These are phyloP conservation scores for Lasioglossum villosulum DNA, from an alignment of 2,888 invertebrate genomes.

Conservation along the genomic window DNA sequence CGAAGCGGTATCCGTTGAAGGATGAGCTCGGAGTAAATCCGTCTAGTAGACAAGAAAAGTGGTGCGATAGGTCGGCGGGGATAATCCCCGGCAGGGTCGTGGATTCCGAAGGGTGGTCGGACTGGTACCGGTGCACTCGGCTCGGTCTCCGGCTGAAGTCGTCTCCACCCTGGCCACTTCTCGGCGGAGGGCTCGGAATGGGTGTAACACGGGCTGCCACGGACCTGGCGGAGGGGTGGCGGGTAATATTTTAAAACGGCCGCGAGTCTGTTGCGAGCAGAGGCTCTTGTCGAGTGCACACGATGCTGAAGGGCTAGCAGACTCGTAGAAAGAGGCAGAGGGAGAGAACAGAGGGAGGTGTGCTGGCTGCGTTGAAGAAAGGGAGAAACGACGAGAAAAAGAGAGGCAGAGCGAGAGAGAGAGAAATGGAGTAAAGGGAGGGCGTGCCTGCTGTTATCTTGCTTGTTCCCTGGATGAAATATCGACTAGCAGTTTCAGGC, in stretches of 20 bases:
- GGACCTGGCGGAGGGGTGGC: slow-evolving; percentile 55
- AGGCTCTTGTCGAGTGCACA: slow-evolving; percentile 64
- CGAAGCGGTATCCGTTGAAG: slow-evolving; percentile 4
- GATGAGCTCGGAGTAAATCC: slow-evolving; percentile 40
- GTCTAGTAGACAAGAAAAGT: slow-evolving; percentile 53
- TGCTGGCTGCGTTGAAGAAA: background rate
- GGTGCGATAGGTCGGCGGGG: slow-evolving; percentile 27
- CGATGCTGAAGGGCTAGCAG: slow-evolving; percentile 64
- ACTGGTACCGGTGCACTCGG: slow-evolving; percentile 38
- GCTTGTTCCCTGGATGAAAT: slow-evolving; percentile 82
- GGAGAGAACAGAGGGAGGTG: slow-evolving; percentile 53
- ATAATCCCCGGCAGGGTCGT: slow-evolving; percentile 59
- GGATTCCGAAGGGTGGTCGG: slow-evolving; percentile 56
- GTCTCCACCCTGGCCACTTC: slow-evolving; percentile 36
- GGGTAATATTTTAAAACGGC: slow-evolving; percentile 72
- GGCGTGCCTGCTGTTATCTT: slow-evolving; percentile 80
- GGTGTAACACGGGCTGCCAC: slow-evolving; percentile 70
- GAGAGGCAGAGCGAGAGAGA: slow-evolving; percentile 15
- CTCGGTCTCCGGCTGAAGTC: slow-evolving; percentile 43
- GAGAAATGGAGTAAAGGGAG: slow-evolving; percentile 62
- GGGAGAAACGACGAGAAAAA: slow-evolving; percentile 6
- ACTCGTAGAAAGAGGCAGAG: slow-evolving; percentile 63
- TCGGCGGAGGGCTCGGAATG: slow-evolving; percentile 60
- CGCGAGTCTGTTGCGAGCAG: slow-evolving; percentile 72
- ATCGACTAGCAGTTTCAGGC: slow-evolving; percentile 79